Conservation (phyloP, 37 sponge, comb jelly and placozoan genomes). For the Agelas oroides region DNA sequence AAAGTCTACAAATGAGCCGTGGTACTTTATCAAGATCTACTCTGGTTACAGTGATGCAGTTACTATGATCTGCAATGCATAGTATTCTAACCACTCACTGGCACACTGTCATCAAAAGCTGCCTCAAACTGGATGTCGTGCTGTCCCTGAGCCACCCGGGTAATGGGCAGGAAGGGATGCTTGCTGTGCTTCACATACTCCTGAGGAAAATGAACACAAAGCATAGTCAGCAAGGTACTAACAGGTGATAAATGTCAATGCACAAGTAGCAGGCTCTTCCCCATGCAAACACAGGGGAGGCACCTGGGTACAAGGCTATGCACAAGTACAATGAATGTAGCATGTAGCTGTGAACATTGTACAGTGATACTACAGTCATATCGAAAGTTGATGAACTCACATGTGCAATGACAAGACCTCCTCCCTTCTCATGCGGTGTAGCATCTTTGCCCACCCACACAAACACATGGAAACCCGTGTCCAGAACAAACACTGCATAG, state of each 20-base stretch:
- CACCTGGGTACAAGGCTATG: too few relatives aligned
- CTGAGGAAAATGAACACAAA: constrained; percentile 7
- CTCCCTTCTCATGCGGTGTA: constrained; percentile 25
- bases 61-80: not conserved
- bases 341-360: too few relatives aligned
- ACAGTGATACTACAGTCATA: too few relatives aligned
- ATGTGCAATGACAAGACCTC: constrained; percentile 37
- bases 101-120: constrained; percentile 30
- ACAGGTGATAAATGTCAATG: too few relatives aligned
- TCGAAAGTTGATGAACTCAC: constrained; percentile 33
- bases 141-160: constrained; percentile 29
- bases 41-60: too few relatives aligned
- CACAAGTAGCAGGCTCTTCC: too few relatives aligned
- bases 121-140: constrained; percentile 13
- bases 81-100: constrained; percentile 6
- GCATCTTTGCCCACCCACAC: constrained; percentile 60
- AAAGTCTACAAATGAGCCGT: too few relatives aligned
- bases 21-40: too few relatives aligned
- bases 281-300: too few relatives aligned
- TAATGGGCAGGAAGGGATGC: constrained; percentile 50
- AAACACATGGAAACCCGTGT: constrained; percentile 51
- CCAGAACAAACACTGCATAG: constrained; percentile 57
- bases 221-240: too few relatives aligned
- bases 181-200: constrained; percentile 35
- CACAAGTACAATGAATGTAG: not conserved